Evolutionary conservation across 1,140 invertebrate species (phyloP).

Genomic region (Drosophila parabipectinata): DNA sequence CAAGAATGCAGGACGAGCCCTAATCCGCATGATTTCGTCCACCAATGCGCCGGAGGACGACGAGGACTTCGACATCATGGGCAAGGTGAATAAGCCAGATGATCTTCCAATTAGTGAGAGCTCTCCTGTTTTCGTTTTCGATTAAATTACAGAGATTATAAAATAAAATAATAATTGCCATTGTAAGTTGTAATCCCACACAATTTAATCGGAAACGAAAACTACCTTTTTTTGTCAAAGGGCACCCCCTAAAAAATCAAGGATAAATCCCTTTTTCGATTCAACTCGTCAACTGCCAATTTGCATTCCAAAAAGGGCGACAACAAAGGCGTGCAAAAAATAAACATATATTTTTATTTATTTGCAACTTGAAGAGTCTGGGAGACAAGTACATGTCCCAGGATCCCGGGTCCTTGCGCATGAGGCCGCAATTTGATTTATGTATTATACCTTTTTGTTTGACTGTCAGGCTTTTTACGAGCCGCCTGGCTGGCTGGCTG

Average conservation of each 20-base stretch:
- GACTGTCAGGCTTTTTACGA: slow-evolving; percentile 32
- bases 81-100: slow-evolving; percentile 67
- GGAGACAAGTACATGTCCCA: slow-evolving; percentile 12
- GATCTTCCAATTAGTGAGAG: neutral
- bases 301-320: slow-evolving; percentile 59
- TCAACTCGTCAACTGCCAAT: slow-evolving; percentile 55
- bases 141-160: neutral
- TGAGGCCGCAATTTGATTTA: slow-evolving; percentile 74
- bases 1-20: slow-evolving; percentile 71
- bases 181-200: neutral
- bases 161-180: neutral
- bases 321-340: slow-evolving; percentile 47
- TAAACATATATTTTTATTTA: slow-evolving; percentile 34
- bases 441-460: slow-evolving; percentile 59
- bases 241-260: neutral
- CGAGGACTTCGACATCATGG: slow-evolving; percentile 79
- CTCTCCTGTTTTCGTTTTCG: neutral
- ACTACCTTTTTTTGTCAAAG: neutral
- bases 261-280: slow-evolving; percentile 25
- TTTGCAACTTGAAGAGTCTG: slow-evolving; percentile 34
- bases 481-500: neutral
- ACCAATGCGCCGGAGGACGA: slow-evolving; percentile 61
- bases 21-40: slow-evolving; percentile 79
- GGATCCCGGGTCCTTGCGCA: slow-evolving; percentile 1
- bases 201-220: slow-evolving; percentile 2